Percentiles rank a stretch among this genome's conserved stretches.
phyloP scores from a whole-genome alignment of 2,797 vertebrate species.

The Chrysocyon brachyurus region DNA sequence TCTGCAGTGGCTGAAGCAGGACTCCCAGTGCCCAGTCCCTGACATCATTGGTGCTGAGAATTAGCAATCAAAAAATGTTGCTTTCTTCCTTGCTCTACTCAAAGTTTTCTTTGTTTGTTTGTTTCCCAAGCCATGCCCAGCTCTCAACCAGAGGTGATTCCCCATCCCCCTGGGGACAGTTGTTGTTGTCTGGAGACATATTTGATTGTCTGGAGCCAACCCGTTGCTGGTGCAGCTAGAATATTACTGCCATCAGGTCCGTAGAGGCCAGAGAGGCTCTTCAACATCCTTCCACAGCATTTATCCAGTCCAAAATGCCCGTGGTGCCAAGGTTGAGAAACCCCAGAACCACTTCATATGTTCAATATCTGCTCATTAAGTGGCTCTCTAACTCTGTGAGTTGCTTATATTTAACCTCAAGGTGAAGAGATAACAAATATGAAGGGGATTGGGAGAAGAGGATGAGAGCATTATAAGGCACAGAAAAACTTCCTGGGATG shows the following conservation, averaged over 20 bases:
- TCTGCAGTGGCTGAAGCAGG: not conserved
- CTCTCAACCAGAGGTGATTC: not conserved
- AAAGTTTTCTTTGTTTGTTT: not conserved
- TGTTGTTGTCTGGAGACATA: not conserved
- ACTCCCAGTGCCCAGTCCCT: not conserved
- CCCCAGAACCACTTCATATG: no score
- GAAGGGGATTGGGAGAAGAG: not conserved
- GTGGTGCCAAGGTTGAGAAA: not conserved
- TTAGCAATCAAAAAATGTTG: not conserved
- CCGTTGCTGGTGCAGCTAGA: not conserved
- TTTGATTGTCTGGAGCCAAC: not conserved
- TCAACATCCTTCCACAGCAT: not conserved
- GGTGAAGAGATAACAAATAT: not conserved
- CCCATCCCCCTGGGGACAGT: not conserved
- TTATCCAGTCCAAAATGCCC: not conserved
- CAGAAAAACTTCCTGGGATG: not conserved
- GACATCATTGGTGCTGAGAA: not conserved
- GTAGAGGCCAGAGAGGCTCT: not conserved
- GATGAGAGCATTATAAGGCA: not conserved
- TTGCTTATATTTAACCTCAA: not conserved
- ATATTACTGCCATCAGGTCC: not conserved
- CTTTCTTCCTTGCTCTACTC: not conserved
- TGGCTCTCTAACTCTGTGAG: not conserved
- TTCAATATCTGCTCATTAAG: not conserved
- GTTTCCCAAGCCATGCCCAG: not conserved